Percentiles rank a stretch among this genome's conserved stretches.
Conservation (phyloP, 2,797 vertebrate species). For the Acanthurus lineatus region DNA sequence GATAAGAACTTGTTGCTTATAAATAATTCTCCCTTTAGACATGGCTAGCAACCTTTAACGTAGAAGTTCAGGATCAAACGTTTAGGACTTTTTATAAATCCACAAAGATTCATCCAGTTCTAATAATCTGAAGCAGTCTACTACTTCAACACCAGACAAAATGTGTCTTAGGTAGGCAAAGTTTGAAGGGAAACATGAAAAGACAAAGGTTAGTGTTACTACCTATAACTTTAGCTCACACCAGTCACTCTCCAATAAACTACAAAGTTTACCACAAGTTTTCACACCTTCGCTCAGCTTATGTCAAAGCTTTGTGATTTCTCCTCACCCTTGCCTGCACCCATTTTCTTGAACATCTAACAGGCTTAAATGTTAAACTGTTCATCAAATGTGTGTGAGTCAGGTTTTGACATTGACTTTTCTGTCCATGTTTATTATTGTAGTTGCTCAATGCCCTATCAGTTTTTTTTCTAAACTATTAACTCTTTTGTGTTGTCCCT, state of each 20-base stretch:
- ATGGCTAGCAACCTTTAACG: constrained; percentile 3
- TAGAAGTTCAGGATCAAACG: not conserved
- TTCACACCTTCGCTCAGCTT: constrained; percentile 30
- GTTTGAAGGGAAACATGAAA: constrained; percentile 27
- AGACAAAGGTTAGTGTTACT: constrained; percentile 23
- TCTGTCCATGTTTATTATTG: not conserved
- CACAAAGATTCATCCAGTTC: not conserved
- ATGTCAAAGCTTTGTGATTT: constrained; percentile 24
- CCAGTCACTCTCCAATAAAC: constrained; percentile 35
- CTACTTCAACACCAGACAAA: constrained; percentile 11
- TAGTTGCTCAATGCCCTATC: too few relatives aligned
- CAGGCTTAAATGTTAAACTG: constrained; percentile 19
- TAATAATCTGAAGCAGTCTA: constrained; percentile 7
- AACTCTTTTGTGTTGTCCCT: not conserved
- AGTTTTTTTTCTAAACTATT: too few relatives aligned
- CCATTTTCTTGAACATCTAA: constrained; percentile 22
- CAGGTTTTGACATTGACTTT: constrained; percentile 32
- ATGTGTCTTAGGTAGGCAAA: constrained; percentile 22
- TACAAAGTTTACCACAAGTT: constrained; percentile 49
- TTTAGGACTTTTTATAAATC: not conserved
- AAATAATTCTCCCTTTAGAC: too few relatives aligned
- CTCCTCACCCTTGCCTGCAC: constrained; percentile 26
- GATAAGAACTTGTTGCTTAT: too few relatives aligned
- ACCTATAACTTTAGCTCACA: constrained; percentile 29
- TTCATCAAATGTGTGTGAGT: constrained; percentile 12